These are phyloP conservation scores for Drosophila seclusa DNA, from an alignment of 2,888 invertebrate genomes.

Conservation along the genomic window DNA sequence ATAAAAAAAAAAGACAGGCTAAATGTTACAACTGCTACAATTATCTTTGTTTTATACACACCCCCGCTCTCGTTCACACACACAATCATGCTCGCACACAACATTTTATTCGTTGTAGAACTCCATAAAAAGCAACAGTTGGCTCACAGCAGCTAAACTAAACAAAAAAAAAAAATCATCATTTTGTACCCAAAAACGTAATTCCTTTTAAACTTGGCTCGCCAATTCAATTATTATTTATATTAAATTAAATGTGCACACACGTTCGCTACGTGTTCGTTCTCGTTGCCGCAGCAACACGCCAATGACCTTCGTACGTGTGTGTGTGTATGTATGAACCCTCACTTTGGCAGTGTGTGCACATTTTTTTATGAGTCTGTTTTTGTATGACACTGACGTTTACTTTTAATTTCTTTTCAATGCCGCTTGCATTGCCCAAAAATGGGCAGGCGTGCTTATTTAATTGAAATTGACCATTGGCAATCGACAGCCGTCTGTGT, in stretches of 20 bases:
- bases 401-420: constrained; percentile 84
- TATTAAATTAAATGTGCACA: constrained; percentile 57
- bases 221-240: constrained; percentile 71
- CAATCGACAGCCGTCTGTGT: constrained; percentile 32
- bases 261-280: constrained; percentile 54
- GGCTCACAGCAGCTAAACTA: constrained; percentile 42
- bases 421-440: constrained; percentile 71
- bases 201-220: constrained; percentile 56
- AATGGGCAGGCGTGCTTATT: constrained; percentile 61
- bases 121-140: constrained; percentile 57
- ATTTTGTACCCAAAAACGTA: constrained; percentile 61
- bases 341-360: constrained; percentile 51
- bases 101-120: constrained; percentile 29
- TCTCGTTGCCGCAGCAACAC: constrained; percentile 42
- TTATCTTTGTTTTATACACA: constrained; percentile 43
- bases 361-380: constrained; percentile 31
- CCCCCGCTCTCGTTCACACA: constrained; percentile 27
- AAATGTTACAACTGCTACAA: constrained; percentile 47
- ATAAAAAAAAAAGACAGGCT: constrained; percentile 45
- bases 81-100: neutral
- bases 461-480: constrained; percentile 66
- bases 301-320: constrained; percentile 62
- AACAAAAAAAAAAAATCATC: constrained; percentile 21
- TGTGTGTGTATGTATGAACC: constrained; percentile 29
- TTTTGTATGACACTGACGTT: constrained; percentile 60